Conservation (phyloP, 2,888 invertebrate species). For the Andrena flavipes region DNA sequence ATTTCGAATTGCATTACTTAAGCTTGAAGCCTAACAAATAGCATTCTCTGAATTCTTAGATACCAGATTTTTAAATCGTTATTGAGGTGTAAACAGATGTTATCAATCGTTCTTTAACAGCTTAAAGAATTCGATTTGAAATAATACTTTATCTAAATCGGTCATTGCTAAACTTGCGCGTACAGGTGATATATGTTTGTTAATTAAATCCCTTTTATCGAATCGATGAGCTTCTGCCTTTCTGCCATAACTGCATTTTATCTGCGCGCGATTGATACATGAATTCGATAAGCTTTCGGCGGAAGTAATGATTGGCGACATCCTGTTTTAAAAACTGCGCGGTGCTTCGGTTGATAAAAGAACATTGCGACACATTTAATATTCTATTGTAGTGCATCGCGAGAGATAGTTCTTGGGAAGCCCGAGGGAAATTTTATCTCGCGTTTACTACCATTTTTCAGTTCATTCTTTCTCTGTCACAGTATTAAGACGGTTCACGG, state of each 20-base stretch:
- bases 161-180: background rate
- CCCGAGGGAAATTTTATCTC: background rate
- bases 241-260: constrained; percentile 24
- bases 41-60: too few relatives aligned
- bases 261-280: constrained; percentile 23
- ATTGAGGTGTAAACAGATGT: constrained; percentile 3
- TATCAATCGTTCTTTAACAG: constrained; percentile 14
- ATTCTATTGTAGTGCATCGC: background rate
- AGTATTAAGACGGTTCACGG: constrained; percentile 8
- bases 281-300: constrained; percentile 19
- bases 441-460: background rate
- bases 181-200: background rate
- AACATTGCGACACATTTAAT: constrained; percentile 1
- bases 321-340: constrained; percentile 18
- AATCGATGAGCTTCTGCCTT: background rate
- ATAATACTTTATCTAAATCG: constrained; percentile 33
- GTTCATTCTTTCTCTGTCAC: background rate
- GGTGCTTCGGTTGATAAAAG: constrained; percentile 28
- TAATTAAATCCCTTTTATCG: constrained; percentile 23
- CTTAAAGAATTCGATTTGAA: background rate
- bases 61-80: too few relatives aligned
- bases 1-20: background rate
- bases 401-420: background rate
- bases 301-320: constrained; percentile 33
- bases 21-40: too few relatives aligned